Conservation (phyloP, 2,113 vertebrate genomes). For the Muntiacus muntjak region DNA sequence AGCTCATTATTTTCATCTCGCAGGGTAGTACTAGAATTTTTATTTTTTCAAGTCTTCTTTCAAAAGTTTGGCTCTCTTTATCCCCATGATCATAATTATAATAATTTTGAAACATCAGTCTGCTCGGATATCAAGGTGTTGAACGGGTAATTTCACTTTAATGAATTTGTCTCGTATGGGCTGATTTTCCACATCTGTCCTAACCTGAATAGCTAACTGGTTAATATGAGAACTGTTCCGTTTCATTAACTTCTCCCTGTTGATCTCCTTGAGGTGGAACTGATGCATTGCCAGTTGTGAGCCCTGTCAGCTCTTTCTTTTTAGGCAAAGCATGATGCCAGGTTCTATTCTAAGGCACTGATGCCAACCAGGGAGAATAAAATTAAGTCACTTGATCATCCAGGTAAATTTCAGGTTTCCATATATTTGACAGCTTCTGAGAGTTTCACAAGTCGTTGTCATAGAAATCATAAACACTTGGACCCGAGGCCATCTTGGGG, state of each 20-base stretch:
- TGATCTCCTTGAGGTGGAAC: conserved; percentile 79
- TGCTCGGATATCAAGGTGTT: conserved; percentile 75
- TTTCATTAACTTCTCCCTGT: conserved; percentile 80
- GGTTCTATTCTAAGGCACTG: conserved; percentile 41
- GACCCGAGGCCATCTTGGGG: not conserved
- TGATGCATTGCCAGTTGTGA: conserved; percentile 75
- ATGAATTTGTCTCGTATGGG: conserved; percentile 77
- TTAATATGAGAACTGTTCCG: conserved; percentile 77
- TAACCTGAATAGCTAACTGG: conserved; percentile 78
- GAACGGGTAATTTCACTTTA: conserved; percentile 79
- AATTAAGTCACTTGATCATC: conserved; percentile 15
- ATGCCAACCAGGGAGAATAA: conserved; percentile 7
- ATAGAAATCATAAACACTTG: not conserved
- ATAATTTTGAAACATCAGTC: conserved; percentile 75
- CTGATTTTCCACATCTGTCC: conserved; percentile 78
- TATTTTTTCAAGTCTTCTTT: conserved; percentile 58
- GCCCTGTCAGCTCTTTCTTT: conserved; percentile 76
- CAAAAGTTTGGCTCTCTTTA: conserved; percentile 66
- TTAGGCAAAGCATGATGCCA: conserved; percentile 62
- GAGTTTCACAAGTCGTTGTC: not conserved
- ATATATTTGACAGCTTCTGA: not conserved
- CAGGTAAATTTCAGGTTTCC: not conserved
- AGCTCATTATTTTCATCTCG: conserved; percentile 65
- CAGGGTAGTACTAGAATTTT: conserved; percentile 55
- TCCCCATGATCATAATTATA: conserved; percentile 72